Base-by-base conservation (phyloP, 2,797 vertebrate genomes). In the Chelon auratus region DNA sequence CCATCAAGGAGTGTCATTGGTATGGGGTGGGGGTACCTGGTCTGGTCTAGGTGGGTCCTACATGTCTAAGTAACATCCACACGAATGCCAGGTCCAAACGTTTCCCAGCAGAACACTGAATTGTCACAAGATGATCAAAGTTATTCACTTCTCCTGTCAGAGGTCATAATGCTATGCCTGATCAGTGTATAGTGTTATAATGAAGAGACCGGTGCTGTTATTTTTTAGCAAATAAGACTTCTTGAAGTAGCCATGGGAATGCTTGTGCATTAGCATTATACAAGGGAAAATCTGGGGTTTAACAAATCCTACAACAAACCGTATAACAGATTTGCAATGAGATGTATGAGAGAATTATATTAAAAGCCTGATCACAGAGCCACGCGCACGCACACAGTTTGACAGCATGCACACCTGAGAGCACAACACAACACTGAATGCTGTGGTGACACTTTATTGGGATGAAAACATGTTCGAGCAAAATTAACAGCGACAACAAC, bases 401-500 rank as follows among this genome's bases (percentile, higher is more conserved):
- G 20, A 30, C 47, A 60, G 55, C 68, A 71, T 67, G 81, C 80
- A 64, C 52, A 65, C 30, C 71, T 68, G 33, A 78, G 30, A 72
- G 62, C 62, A 63, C 26, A 73, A 80, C 68, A 70, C 66, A 63
- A 80, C 56, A 45, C 53, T 15, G 22, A 63, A 59, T 55, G 56
- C 48, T 45, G 45, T 65, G 37, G 42, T 63, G 79, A 74, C 45
- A 22, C 68, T 92, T 91, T 89, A 91, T 91, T 90, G 59, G 58
- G 53, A 75, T 86, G 54, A 69, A 64, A 83, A 88, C 81, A 76
- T 72, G 80, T 83, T 68, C 1, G 6, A 83, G 73, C 76, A 73
- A 77, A 82, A 72, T 56, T 0, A 83, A 86, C 66, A 10, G 47
- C 48, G 53, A 36, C 67, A 51, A 40, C 70, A 7, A 64, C 59